phyloP scores from a whole-genome alignment of 2,113 vertebrate species.

The Cisticola juncidis region DNA sequence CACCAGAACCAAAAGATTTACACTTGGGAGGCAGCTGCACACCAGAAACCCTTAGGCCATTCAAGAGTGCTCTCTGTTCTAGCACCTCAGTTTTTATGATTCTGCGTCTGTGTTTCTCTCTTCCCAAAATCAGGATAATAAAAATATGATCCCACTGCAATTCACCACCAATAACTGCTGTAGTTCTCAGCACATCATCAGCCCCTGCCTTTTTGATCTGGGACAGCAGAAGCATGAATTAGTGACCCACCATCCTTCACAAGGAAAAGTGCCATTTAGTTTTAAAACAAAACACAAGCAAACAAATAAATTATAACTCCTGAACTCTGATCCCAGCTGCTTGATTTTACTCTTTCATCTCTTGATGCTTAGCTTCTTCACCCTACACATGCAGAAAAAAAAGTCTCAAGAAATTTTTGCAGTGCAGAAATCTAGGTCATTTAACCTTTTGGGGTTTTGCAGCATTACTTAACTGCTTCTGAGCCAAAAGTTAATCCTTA shows the following conservation, averaged over 20 bases:
- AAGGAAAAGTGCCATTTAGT: not conserved
- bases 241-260: not conserved
- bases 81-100: not conserved
- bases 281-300: not conserved
- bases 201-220: not conserved
- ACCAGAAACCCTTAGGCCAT: not conserved
- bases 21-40: not conserved
- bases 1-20: not conserved
- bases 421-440: not conserved
- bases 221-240: not conserved
- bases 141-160: not conserved
- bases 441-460: not conserved
- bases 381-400: not conserved
- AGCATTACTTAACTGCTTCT: not conserved
- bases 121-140: not conserved
- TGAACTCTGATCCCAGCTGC: not conserved
- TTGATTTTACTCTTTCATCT: not conserved
- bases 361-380: not conserved
- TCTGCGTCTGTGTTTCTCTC: not conserved
- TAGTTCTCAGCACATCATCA: not conserved
- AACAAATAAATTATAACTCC: too few relatives aligned
- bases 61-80: not conserved
- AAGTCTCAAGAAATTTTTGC: not conserved
- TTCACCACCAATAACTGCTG: not conserved
- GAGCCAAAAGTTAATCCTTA: not conserved